A percentile compares a stretch with the other conserved stretches of the same genome.
Conservation (phyloP, 1,140 invertebrate genomes). For the Triops longicaudatus region DNA sequence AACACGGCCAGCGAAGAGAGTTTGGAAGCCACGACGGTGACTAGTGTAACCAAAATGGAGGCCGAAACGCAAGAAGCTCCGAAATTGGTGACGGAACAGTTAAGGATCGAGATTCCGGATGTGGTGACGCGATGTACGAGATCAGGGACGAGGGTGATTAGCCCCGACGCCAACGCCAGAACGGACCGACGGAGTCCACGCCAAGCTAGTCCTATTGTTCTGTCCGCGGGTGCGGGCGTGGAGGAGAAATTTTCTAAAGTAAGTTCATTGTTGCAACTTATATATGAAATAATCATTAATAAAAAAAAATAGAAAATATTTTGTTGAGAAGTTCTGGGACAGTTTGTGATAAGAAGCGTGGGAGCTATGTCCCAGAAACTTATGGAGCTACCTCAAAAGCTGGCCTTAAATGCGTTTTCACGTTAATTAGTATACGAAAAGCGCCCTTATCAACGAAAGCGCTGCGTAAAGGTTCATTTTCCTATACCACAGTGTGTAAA, state of each 20-base stretch:
- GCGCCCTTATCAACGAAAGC: no score
- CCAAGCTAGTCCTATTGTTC: constrained; percentile 23
- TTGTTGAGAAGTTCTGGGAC: no score
- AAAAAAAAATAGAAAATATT: no score
- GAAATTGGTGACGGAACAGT: constrained; percentile 60
- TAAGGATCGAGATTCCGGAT: constrained; percentile 58
- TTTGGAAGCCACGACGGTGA: constrained; percentile 30
- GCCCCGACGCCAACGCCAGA: constrained; percentile 26
- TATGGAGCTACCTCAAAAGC: no score
- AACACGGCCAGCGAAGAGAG: constrained; percentile 22
- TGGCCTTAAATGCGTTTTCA: no score
- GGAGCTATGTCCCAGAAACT: no score
- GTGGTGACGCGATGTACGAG: constrained; percentile 31
- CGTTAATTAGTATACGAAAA: no score
- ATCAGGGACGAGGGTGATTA: constrained; percentile 31
- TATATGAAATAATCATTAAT: no score
- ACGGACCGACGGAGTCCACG: constrained; percentile 22
- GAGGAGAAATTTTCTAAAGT: neutral
- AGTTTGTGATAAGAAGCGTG: no score
- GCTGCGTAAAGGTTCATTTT: no score
- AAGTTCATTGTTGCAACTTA: neutral
- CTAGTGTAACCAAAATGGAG: constrained; percentile 37
- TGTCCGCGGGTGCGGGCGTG: constrained; percentile 1
- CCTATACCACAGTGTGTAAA: no score
- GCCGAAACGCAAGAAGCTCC: constrained; percentile 28